phyloP scores from a whole-genome alignment of 2,113 vertebrate genomes.

The Eonycteris spelaea region DNA sequence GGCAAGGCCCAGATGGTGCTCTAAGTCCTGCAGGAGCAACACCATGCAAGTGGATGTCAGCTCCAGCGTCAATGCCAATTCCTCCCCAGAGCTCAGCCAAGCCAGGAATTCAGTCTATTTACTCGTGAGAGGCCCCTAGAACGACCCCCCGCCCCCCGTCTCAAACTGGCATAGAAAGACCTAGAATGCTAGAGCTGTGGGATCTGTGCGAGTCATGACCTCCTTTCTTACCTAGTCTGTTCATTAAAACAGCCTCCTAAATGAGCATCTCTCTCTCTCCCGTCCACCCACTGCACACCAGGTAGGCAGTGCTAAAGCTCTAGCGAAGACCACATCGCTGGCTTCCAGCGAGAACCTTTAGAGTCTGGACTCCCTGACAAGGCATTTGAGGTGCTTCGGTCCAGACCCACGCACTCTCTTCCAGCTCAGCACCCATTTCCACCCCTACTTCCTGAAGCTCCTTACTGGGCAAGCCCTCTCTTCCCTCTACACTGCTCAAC shows the following conservation, averaged over 20 bases:
- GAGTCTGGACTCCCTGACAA: not conserved
- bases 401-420: not conserved
- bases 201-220: not conserved
- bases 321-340: not conserved
- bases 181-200: not conserved
- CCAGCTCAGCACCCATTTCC: not conserved
- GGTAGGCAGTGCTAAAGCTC: not conserved
- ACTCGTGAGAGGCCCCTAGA: not conserved
- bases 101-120: not conserved
- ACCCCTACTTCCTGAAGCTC: not conserved
- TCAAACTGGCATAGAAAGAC: not conserved
- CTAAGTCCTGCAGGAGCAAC: constrained; percentile 90
- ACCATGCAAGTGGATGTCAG: not conserved
- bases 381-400: not conserved
- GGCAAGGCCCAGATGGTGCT: constrained; percentile 96
- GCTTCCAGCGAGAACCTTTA: not conserved
- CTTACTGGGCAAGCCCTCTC: not conserved
- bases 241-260: not conserved
- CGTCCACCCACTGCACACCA: not conserved
- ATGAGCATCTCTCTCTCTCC: not conserved
- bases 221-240: not conserved
- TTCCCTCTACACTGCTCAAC: not conserved
- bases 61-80: fast-evolving
- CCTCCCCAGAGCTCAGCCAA: not conserved
- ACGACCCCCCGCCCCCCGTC: not conserved